These are phyloP conservation scores for Bellardia bayeri DNA, from an alignment of 2,888 invertebrate species.

Conservation along the genomic window DNA sequence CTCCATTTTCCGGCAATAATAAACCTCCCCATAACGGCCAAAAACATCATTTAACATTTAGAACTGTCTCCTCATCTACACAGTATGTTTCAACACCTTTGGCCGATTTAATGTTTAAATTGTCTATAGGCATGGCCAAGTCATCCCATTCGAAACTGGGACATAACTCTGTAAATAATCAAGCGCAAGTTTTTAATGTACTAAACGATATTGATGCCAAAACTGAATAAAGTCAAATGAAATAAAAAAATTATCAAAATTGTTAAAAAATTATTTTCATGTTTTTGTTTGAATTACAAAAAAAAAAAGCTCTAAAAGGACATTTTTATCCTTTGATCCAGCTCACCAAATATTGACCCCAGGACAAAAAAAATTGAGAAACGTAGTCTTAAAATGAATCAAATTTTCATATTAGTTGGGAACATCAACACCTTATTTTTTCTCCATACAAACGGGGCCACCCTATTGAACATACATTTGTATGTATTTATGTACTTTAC, in stretches of 20 bases:
- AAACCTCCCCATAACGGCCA: conserved; percentile 74
- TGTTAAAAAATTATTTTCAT: background rate
- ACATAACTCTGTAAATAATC: conserved; percentile 6
- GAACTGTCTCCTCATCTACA: conserved; percentile 79
- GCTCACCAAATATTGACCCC: too few species aligned
- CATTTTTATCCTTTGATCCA: too few species aligned
- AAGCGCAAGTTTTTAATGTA: conserved; percentile 43
- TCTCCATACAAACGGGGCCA: too few species aligned
- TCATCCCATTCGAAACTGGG: conserved; percentile 60
- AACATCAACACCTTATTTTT: too few species aligned
- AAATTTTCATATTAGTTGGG: too few species aligned
- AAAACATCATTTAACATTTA: conserved; percentile 77
- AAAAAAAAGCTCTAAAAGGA: too few species aligned
- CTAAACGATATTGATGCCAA: conserved; percentile 39
- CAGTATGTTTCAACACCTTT: conserved; percentile 81
- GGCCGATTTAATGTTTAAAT: conserved; percentile 80
- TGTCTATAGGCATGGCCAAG: conserved; percentile 80
- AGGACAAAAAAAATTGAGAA: too few species aligned
- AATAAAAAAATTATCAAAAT: background rate
- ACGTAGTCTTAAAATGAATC: too few species aligned
- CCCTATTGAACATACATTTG: too few species aligned
- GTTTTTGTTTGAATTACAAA: too few species aligned
- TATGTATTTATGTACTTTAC: too few species aligned
- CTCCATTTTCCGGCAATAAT: conserved; percentile 46
- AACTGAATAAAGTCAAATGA: conserved; percentile 12